Evolutionary conservation across 2,797 vertebrate species (phyloP), one percentile per base, ranked within the genome.

Genomic region (Rhinella marina): DNA sequence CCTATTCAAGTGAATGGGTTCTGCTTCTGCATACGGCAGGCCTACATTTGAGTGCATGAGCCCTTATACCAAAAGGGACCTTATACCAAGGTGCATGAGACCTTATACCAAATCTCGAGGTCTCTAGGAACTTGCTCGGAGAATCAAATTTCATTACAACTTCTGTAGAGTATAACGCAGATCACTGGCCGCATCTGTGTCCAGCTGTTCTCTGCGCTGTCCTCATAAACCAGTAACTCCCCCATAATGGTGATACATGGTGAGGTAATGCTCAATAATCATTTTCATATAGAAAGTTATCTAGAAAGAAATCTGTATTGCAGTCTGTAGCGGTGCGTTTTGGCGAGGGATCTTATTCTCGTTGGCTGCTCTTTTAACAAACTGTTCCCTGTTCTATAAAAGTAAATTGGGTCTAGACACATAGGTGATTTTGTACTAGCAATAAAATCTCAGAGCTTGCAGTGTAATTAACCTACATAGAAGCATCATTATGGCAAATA

Each of bases 401-500:
- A 79, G 50, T 54, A 79, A 25, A 79, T 54, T 56, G 76, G n/a
- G 25, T 79, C 54, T 56, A 54, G 54, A 56, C 52, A 56, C 78
- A 2, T 12, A 81, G 56, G 27, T 59, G 54, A 80, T 80, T 59
- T 59, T 32, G 19, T 61, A 32, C 78, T 81, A 23, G 54, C 3
- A 19, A 32, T 62, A 81, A 29, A 59, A 81, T 32, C 78, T 61
- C 59, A 13, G 27, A 50, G 29, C 59, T 48, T 62, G 21, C 29
- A 29, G 62, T 50, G 81, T 25, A 48, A 82, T 66, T 64, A 32
- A 23, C 56, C 80, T 82, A 82, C 32, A 64, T 52, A 25, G 73
- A 76, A 76, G 2, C 21, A 76, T 75, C 73, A 76, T 23, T 75
- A 75, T 76, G 48, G 73, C 48, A 76, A 76, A 76, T 52, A n/a